Conservation (phyloP, 2,888 invertebrate genomes). For the Brassicogethes aeneus region DNA sequence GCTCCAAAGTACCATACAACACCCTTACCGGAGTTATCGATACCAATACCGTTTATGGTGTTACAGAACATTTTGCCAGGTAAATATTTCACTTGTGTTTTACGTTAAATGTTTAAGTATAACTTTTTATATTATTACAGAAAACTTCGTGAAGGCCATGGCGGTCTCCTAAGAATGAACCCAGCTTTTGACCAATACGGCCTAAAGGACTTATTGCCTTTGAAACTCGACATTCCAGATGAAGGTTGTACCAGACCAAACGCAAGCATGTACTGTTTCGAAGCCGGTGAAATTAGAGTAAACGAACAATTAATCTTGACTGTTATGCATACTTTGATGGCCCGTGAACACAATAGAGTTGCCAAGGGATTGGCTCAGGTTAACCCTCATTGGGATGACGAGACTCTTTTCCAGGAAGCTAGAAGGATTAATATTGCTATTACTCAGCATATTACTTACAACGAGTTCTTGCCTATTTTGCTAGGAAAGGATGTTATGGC, state of each 20-base stretch:
- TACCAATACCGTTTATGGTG: constrained; percentile 85
- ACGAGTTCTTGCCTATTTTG: constrained; percentile 82
- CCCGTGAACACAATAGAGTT: constrained; percentile 82
- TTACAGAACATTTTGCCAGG: constrained; percentile 72
- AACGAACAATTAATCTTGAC: constrained; percentile 85
- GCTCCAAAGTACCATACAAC: constrained; percentile 78
- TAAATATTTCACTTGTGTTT: constrained; percentile 27
- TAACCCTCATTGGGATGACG: constrained; percentile 92
- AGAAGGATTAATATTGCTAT: constrained; percentile 77
- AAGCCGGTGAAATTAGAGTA: constrained; percentile 87
- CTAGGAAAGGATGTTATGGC: constrained; percentile 87
- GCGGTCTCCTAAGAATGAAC: constrained; percentile 78
- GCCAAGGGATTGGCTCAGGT: constrained; percentile 67
- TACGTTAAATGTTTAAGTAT: background rate
- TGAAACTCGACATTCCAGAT: constrained; percentile 83
- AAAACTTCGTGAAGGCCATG: constrained; percentile 72
- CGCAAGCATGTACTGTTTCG: constrained; percentile 85
- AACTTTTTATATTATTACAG: constrained; percentile 39
- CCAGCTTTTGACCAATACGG: constrained; percentile 82
- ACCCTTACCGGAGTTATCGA: constrained; percentile 79
- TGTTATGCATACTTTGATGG: constrained; percentile 87
- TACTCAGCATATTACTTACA: constrained; percentile 84
- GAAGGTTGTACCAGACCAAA: constrained; percentile 88
- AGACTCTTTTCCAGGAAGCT: constrained; percentile 81
- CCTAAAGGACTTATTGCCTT: constrained; percentile 75